Evolutionary conservation across 2,113 vertebrate genomes (phyloP), one percentile per base, ranked within the genome.

Genomic region (Zosterops lateralis): DNA sequence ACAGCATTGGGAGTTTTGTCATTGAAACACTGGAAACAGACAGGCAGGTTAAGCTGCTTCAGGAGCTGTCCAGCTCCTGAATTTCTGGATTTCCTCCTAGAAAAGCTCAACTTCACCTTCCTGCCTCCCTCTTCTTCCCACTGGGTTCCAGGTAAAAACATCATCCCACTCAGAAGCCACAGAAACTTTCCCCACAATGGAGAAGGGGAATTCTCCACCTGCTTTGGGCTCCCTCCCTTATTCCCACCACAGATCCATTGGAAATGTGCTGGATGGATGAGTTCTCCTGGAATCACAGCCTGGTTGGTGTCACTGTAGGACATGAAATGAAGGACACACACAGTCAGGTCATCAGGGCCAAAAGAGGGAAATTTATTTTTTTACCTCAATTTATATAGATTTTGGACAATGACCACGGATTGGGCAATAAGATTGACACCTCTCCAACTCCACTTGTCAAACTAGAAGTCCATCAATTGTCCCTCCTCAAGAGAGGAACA

Each of bases 241-340:
- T 11, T 54, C 51, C 50, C 16, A 25, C 2, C 22, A 24, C 15
- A 25, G 29, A 25, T 1, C 1, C 1, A 5, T 0, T 17, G 26
- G 25, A 4, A 29, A 36, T 65, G 14, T 1, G 16, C 17, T 7
- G 29, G 25, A 5, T n/a, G 57, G 48, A 14, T 3, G 1, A 56
- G 29, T 19, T 78, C 38, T 25, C 14, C 29, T 50, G 58, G 34
- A 21, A 19, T 18, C 85, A 4, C 31, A 50, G 44, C 2, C 11
- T 32, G 42, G 19, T 10, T 45, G 45, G 45, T 45, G 44, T 44
- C 44, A 18, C 17, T 44, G 8, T 8, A 44, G 44, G 44, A 44
- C 44, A 44, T 17, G 16, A 17, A 44, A 44, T 44, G 44, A 44
- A 44, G 7, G 17, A 17, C 42, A 44, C 42, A 17, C 42, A 17